These are phyloP conservation scores for Silurus meridionalis DNA, from an alignment of 2,113 vertebrate genomes.

Conservation along the genomic window DNA sequence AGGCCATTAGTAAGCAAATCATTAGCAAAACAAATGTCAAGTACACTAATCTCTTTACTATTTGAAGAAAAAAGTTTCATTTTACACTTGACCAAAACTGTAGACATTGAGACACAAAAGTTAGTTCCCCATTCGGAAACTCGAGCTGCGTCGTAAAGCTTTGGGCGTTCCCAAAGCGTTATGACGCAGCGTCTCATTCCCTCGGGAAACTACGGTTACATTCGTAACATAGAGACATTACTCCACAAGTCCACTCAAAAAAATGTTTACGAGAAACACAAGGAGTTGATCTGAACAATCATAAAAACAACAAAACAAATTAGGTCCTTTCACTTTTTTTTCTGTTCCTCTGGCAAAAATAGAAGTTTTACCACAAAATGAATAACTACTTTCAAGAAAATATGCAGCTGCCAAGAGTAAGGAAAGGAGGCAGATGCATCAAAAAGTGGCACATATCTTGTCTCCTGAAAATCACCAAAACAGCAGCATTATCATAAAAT, in stretches of 20 bases:
- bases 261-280: neutral
- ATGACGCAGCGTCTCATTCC: no score
- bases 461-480: constrained; percentile 12
- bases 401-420: neutral
- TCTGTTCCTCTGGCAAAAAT: neutral
- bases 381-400: constrained; percentile 27
- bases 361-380: constrained; percentile 26
- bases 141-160: no score
- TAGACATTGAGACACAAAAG: neutral
- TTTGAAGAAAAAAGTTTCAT: neutral
- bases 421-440: constrained; percentile 7
- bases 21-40: neutral
- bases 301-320: neutral
- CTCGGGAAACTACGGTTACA: no score
- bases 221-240: no score
- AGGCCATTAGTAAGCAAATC: neutral
- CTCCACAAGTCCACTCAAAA: neutral
- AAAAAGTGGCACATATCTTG: constrained; percentile 3
- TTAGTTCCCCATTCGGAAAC: no score
- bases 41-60: neutral
- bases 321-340: neutral
- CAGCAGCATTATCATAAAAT: constrained; percentile 34
- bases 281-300: neutral
- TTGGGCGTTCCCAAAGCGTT: no score
- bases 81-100: neutral